These are phyloP conservation scores for Acestrorhynchus altus DNA, from an alignment of 2,797 vertebrate genomes.

Conservation along the genomic window DNA sequence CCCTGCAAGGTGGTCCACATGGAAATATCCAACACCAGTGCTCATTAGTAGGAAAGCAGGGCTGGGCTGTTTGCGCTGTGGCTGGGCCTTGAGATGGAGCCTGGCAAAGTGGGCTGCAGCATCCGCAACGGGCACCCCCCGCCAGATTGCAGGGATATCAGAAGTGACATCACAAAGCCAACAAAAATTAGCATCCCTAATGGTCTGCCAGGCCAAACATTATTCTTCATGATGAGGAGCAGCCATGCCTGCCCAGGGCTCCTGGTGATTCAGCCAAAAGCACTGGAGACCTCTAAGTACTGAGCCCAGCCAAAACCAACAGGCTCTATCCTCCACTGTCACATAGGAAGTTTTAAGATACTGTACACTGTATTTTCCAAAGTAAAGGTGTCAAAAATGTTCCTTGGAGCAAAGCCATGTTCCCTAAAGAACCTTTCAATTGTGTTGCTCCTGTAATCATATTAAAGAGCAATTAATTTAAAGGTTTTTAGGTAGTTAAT, in stretches of 20 bases:
- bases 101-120: constrained; percentile 56
- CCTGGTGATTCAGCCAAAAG: constrained; percentile 63
- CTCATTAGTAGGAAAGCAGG: constrained; percentile 68
- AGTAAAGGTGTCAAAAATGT: neutral
- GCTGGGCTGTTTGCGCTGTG: constrained; percentile 43
- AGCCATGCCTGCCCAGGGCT: constrained; percentile 69
- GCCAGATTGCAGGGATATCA: constrained; percentile 69
- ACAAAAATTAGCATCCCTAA: constrained; percentile 73
- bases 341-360: constrained; percentile 30
- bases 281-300: constrained; percentile 41
- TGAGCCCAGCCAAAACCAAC: constrained; percentile 54
- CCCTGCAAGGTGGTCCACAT: constrained; percentile 57
- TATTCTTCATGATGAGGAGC: constrained; percentile 76
- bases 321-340: constrained; percentile 39
- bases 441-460: neutral
- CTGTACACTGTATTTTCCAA: neutral
- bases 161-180: constrained; percentile 73
- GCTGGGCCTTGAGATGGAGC: constrained; percentile 42
- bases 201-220: constrained; percentile 76
- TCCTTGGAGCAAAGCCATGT: neutral
- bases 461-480: neutral
- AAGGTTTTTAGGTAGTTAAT: too few species aligned
- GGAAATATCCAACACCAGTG: constrained; percentile 59
- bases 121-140: constrained; percentile 55
- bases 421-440: neutral